Conservation (phyloP, 2,113 vertebrate species). For the Lepus timidus region DNA sequence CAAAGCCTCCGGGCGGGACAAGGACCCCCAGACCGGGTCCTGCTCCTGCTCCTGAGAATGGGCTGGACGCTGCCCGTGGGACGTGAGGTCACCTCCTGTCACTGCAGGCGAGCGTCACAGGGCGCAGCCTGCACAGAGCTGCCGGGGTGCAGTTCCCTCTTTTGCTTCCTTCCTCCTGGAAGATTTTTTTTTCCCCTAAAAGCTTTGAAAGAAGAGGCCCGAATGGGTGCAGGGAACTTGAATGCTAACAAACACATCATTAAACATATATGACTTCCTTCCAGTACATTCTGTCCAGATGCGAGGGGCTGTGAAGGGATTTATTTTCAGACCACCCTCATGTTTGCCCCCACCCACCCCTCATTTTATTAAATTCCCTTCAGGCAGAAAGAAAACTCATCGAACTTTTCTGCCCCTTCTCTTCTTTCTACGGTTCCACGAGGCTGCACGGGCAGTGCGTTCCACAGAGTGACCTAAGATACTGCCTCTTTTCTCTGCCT, state of each 20-base stretch:
- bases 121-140: not conserved
- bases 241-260: conserved; percentile 74
- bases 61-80: not conserved
- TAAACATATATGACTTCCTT: conserved; percentile 71
- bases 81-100: not conserved
- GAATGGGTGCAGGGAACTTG: not conserved
- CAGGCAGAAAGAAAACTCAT: conserved; percentile 23
- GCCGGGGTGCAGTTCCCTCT: no score
- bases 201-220: conserved; percentile 40
- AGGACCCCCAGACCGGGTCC: not conserved
- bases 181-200: not conserved
- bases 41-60: not conserved
- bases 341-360: not conserved
- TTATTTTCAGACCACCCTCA: conserved; percentile 59
- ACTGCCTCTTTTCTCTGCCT: not conserved
- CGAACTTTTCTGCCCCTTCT: not conserved
- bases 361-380: conserved; percentile 48
- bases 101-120: not conserved
- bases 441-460: not conserved
- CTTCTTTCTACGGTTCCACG: not conserved
- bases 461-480: fast-evolving
- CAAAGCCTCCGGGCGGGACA: not conserved
- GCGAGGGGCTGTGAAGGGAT: not conserved
- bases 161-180: not conserved
- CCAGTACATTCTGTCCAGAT: conserved; percentile 42